Conservation (phyloP, 2,113 vertebrate genomes). For the Pelobates fuscus region DNA sequence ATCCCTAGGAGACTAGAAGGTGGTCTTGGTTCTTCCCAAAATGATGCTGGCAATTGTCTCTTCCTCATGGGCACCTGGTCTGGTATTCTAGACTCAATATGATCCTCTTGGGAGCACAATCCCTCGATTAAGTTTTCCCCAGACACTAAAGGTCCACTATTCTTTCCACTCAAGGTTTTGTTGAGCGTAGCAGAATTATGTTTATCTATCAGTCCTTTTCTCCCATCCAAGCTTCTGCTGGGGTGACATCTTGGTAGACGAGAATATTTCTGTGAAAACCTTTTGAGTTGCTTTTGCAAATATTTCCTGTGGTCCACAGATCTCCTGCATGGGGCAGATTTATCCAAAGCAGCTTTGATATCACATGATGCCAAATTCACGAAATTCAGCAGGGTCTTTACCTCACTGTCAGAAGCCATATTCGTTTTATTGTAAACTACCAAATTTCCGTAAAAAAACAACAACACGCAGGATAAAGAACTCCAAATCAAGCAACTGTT, state of each 20-base stretch:
- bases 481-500: no score
- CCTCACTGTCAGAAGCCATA: conserved; percentile 96
- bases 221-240: conserved; percentile 66
- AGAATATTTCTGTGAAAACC: conserved; percentile 93
- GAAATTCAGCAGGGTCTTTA: conserved; percentile 95
- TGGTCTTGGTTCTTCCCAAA: conserved; percentile 92
- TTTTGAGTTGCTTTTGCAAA: conserved; percentile 94
- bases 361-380: conserved; percentile 97
- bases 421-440: conserved; percentile 43
- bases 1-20: conserved; percentile 56
- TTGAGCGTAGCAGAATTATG: conserved; percentile 27
- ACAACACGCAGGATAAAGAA: background rate
- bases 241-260: conserved; percentile 81
- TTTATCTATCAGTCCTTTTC: conserved; percentile 63
- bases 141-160: conserved; percentile 24
- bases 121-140: conserved; percentile 55
- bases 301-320: conserved; percentile 98
- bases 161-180: conserved; percentile 57
- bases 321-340: conserved; percentile 93
- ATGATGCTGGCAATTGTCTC: conserved; percentile 92
- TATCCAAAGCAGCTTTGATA: conserved; percentile 96
- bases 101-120: conserved; percentile 56
- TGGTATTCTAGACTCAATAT: conserved; percentile 53
- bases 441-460: conserved; percentile 64
- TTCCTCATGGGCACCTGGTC: conserved; percentile 95